Conservation (phyloP, 2,888 invertebrate genomes). For the Cloeon dipterum region DNA sequence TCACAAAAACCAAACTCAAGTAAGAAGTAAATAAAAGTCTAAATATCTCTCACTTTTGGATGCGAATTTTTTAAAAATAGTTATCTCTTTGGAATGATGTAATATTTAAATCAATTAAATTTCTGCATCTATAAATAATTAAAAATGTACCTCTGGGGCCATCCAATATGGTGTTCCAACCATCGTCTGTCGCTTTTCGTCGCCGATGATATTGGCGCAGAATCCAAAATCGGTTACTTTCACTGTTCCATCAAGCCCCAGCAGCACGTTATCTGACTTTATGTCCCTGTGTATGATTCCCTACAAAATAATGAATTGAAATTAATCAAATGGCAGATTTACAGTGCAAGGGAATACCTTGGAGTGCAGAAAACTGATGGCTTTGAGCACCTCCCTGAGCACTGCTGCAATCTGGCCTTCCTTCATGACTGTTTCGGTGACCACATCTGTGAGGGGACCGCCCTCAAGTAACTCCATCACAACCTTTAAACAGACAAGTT, state of each 20-base stretch:
- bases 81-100: too few species aligned
- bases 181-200: constrained; percentile 90
- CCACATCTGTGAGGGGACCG: constrained; percentile 89
- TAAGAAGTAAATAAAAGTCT: too few species aligned
- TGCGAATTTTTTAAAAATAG: too few species aligned
- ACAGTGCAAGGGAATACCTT: constrained; percentile 18
- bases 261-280: constrained; percentile 88
- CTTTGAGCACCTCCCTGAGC: constrained; percentile 69
- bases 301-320: constrained; percentile 10
- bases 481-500: constrained; percentile 22
- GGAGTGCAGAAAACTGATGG: constrained; percentile 70
- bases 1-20: too few species aligned
- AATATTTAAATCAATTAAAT: too few species aligned
- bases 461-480: constrained; percentile 90
- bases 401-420: constrained; percentile 93
- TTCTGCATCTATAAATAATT: too few species aligned
- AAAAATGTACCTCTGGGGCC: constrained; percentile 67
- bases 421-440: constrained; percentile 91
- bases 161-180: constrained; percentile 98
- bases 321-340: background rate
- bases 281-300: constrained; percentile 89
- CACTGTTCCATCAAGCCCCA: constrained; percentile 79
- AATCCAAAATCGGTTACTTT: constrained; percentile 96
- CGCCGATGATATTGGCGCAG: constrained; percentile 87
- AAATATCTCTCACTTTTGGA: too few species aligned